Evolutionary conservation across 2,113 vertebrate species (phyloP), one percentile per base, ranked within the genome.

Genomic region (Semnopithecus entellus): DNA sequence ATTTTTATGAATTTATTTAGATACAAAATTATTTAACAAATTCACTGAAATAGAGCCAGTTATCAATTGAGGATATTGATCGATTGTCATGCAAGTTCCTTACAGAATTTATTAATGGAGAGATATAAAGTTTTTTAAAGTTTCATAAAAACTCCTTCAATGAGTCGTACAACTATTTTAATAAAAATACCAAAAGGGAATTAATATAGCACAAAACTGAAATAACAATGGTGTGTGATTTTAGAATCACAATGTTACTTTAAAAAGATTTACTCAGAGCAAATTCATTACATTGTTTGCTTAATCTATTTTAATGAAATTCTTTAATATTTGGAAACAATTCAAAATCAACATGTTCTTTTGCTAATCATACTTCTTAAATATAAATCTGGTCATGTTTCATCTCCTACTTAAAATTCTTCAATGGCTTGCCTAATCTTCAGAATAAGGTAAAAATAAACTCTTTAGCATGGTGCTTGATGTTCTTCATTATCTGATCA

Each of bases 251-350:
- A 89, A 35, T 32, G 59, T 72, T 57, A 68, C 38, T 73, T 79
- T 78, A 78, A 78, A 91, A 48, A 72, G 75, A 78, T 87, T 82
- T 90, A 68, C 17, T 92, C 18, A 81, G 30, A 57, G 50, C 22
- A 88, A 70, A 92, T 45, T 83, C 79, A 81, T 82, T 89, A 81
- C 1, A 5, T 38, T 82, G 70, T 78, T 76, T 92, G 17, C 27
- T 64, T 66, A 57, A 72, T 72, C 32, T 90, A n/a, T 61, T 87
- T 78, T 90, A 96, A 82, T 52, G 38, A 92, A 68, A 88, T 43
- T 70, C 12, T 82, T 82, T 61, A 91, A n/a, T 70, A 32, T 78
- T 91, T 70, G 40, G 66, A 83, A 96, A 91, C 50, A 91, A 75
- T 76, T 96, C 1, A 83, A 92, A 94, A 68, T 90, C 14, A 66